phyloP scores from a whole-genome alignment of 64 coral and sea anemone species.

The Stichodactyla helianthus region DNA sequence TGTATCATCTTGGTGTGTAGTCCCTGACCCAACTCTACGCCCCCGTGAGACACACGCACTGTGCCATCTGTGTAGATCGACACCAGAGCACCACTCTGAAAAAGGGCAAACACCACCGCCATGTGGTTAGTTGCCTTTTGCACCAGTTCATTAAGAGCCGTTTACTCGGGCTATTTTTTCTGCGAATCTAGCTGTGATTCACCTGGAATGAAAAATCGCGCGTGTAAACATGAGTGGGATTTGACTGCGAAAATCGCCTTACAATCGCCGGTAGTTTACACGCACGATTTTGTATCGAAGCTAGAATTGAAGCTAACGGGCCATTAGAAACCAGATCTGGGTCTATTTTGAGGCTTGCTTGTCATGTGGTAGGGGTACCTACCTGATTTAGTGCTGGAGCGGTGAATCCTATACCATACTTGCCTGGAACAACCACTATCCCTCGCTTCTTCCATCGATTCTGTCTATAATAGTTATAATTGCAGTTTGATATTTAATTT shows the following conservation, averaged over 20 bases:
- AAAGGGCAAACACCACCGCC: background rate
- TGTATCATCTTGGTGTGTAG: slow-evolving; percentile 5
- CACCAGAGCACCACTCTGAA: slow-evolving; percentile 1
- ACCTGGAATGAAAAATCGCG: too few species aligned
- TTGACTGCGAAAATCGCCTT: too few species aligned
- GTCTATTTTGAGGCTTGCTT: background rate
- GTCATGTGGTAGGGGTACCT: background rate
- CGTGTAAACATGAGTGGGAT: too few species aligned
- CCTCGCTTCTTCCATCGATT: slow-evolving; percentile 3
- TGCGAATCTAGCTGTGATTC: too few species aligned
- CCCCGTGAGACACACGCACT: background rate
- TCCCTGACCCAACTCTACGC: background rate
- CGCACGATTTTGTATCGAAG: background rate
- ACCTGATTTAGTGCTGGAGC: background rate
- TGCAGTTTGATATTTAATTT: background rate
- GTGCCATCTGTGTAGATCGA: slow-evolving; percentile 1
- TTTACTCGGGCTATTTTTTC: too few species aligned
- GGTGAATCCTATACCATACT: slow-evolving; percentile 13
- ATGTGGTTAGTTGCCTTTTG: background rate
- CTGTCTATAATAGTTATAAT: background rate
- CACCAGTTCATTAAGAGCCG: too few species aligned
- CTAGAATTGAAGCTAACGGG: background rate
- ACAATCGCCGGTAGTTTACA: too few species aligned
- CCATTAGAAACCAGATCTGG: background rate
- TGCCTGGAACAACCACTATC: background rate